Conservation (phyloP, 2,888 invertebrate genomes). For the Philereme transversata region DNA sequence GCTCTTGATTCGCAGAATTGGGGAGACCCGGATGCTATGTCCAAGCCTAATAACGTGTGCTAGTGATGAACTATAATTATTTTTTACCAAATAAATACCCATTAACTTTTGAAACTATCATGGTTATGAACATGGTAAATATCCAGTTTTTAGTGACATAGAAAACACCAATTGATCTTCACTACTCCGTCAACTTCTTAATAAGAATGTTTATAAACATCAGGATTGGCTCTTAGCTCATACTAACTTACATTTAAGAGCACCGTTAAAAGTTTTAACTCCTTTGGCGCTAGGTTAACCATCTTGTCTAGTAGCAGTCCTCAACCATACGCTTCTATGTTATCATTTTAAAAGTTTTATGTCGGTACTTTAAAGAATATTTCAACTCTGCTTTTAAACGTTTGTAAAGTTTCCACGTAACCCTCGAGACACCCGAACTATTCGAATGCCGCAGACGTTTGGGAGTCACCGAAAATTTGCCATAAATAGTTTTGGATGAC, state of each 20-base stretch:
- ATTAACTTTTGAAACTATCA: too few species aligned
- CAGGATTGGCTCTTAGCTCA: not conserved
- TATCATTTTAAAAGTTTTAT: conserved; percentile 21
- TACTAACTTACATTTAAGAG: too few species aligned
- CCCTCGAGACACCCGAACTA: conserved; percentile 40
- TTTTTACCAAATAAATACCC: too few species aligned
- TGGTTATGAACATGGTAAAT: too few species aligned
- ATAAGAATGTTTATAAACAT: not conserved
- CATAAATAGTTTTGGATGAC: conserved; percentile 68
- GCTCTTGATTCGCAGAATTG: too few species aligned
- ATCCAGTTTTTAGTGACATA: too few species aligned
- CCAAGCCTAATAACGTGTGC: too few species aligned
- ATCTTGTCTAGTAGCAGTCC: not conserved
- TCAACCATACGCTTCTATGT: not conserved
- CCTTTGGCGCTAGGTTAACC: not conserved
- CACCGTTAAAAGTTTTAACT: too few species aligned
- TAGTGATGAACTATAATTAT: too few species aligned
- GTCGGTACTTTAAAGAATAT: conserved; percentile 23
- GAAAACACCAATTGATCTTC: too few species aligned
- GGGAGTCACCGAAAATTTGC: conserved; percentile 52
- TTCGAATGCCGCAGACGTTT: conserved; percentile 50
- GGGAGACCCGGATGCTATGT: too few species aligned
- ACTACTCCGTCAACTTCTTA: too few species aligned
- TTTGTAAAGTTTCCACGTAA: conserved; percentile 27
- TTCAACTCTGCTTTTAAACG: conserved; percentile 43